These are phyloP conservation scores for Hephaestus fuliginosus DNA, from an alignment of 2,797 vertebrate genomes.

Conservation along the genomic window DNA sequence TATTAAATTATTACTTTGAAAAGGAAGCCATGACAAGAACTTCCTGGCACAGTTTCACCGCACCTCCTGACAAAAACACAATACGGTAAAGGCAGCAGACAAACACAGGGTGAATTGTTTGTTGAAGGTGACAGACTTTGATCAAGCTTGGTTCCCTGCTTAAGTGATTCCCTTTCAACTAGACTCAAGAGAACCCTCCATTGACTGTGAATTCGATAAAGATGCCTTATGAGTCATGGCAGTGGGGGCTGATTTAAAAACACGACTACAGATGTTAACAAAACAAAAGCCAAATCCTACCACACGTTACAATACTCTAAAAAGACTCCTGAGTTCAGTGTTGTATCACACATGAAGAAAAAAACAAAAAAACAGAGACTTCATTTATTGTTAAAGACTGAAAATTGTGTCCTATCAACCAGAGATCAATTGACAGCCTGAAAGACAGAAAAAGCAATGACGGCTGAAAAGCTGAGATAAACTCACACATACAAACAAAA, in stretches of 20 bases:
- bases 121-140: conserved; percentile 62
- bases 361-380: neutral
- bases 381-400: conserved; percentile 30
- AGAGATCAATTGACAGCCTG: conserved; percentile 11
- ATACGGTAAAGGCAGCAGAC: conserved; percentile 26
- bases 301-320: conserved; percentile 30
- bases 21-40: conserved; percentile 38
- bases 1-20: conserved; percentile 39
- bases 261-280: conserved; percentile 59
- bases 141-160: conserved; percentile 46
- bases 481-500: conserved; percentile 24
- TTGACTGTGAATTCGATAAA: conserved; percentile 36
- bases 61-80: conserved; percentile 18
- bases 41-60: conserved; percentile 29
- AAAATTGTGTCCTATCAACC: conserved; percentile 22
- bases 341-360: neutral
- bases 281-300: conserved; percentile 55
- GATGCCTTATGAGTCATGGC: conserved; percentile 49
- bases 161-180: conserved; percentile 72
- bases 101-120: conserved; percentile 52
- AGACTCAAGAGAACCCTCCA: conserved; percentile 37
- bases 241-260: conserved; percentile 43
- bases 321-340: conserved; percentile 29
- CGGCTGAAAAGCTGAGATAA: conserved; percentile 27
- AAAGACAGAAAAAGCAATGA: conserved; percentile 9